A percentile compares a stretch with the other conserved stretches of the same genome.
phyloP scores from a whole-genome alignment of 1,140 invertebrate species.

The Drosophila nasuta region DNA sequence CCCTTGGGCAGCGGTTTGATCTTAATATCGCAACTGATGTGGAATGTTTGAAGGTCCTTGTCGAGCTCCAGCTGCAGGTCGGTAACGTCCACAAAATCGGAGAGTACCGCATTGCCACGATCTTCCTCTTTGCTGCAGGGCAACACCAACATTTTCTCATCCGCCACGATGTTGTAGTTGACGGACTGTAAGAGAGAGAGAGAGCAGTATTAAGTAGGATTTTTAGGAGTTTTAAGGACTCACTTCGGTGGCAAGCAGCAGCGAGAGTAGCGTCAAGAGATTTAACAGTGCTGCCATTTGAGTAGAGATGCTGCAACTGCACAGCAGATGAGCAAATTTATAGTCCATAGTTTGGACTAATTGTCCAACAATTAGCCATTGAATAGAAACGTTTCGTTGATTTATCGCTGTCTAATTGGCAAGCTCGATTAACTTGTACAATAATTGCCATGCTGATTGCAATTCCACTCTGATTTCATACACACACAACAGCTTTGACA shows the following conservation, averaged over 20 bases:
- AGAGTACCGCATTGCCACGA: slow-evolving; percentile 19
- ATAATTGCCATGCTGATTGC: slow-evolving; percentile 44
- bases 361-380: slow-evolving; percentile 51
- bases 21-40: slow-evolving; percentile 37
- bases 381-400: slow-evolving; percentile 11
- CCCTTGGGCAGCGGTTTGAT: slow-evolving; percentile 6
- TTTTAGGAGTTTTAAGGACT: neutral
- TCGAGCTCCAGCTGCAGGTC: slow-evolving; percentile 3
- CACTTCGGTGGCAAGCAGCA: slow-evolving; percentile 19
- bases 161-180: slow-evolving; percentile 41
- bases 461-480: neutral
- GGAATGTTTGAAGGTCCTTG: slow-evolving; percentile 44
- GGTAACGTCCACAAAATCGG: slow-evolving; percentile 41
- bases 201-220: neutral
- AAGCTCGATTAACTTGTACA: slow-evolving; percentile 45
- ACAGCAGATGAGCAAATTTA: slow-evolving; percentile 36
- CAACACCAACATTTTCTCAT: slow-evolving; percentile 38
- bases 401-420: slow-evolving; percentile 53
- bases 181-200: slow-evolving; percentile 7
- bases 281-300: slow-evolving; percentile 18
- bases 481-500: slow-evolving; percentile 11
- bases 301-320: neutral
- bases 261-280: neutral
- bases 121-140: slow-evolving; percentile 31
- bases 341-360: slow-evolving; percentile 27